A percentile compares a stretch with the other conserved stretches of the same genome.
phyloP scores from a whole-genome alignment of 2,113 vertebrate species.

The Mungos mungo region DNA sequence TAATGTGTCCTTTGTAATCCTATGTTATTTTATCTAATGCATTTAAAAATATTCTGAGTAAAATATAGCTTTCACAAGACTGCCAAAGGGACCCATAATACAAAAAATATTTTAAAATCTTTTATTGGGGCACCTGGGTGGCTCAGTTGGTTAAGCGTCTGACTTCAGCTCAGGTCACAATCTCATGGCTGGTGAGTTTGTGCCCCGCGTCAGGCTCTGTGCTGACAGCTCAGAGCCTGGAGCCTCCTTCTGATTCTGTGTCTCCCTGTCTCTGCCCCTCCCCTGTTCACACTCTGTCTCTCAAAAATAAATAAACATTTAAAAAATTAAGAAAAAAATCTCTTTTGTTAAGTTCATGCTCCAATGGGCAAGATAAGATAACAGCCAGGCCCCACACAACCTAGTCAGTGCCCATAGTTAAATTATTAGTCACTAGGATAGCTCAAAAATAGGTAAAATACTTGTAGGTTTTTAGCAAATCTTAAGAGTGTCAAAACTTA shows the following conservation, averaged over 20 bases:
- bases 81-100: background rate
- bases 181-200: too few relatives aligned
- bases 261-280: too few relatives aligned
- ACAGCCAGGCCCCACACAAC: background rate
- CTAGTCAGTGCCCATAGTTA: background rate
- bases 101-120: background rate
- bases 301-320: too few relatives aligned
- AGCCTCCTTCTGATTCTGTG: too few relatives aligned
- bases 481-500: background rate
- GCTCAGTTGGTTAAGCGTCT: too few relatives aligned
- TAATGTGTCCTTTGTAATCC: background rate
- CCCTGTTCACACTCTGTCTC: too few relatives aligned
- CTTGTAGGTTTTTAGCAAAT: background rate
- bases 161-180: too few relatives aligned
- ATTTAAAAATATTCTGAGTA: slow-evolving; percentile 47
- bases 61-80: background rate
- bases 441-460: background rate
- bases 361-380: background rate
- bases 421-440: background rate
- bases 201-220: too few relatives aligned
- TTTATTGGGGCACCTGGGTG: too few relatives aligned
- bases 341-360: background rate
- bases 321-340: background rate
- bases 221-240: too few relatives aligned
- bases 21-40: slow-evolving; percentile 10